A percentile compares a stretch with the other conserved stretches of the same genome.
phyloP scores from a whole-genome alignment of 2,113 vertebrate genomes.

The Muntiacus muntjak region DNA sequence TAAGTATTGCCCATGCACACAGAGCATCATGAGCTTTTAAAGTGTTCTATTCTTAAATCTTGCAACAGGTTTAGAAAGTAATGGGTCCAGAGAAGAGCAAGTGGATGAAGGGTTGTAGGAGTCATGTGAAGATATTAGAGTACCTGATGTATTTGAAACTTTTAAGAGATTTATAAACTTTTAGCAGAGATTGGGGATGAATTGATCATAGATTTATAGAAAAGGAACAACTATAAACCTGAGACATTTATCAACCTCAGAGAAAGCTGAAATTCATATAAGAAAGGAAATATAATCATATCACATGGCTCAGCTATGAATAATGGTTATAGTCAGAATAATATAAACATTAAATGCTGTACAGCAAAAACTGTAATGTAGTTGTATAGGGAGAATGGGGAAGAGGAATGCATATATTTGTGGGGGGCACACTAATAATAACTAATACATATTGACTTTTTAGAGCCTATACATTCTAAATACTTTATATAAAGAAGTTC shows the following conservation, averaged over 20 bases:
- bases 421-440: neutral
- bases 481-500: neutral
- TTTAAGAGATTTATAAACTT: neutral
- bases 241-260: neutral
- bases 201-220: neutral
- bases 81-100: neutral
- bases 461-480: neutral
- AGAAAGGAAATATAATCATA: neutral
- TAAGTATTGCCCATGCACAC: neutral
- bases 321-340: neutral
- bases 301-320: neutral
- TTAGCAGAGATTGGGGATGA: neutral
- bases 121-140: neutral
- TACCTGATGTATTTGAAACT: neutral
- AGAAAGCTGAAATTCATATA: neutral
- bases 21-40: neutral
- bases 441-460: neutral
- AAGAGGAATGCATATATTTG: neutral
- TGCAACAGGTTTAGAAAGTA: neutral
- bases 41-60: neutral
- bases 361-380: neutral
- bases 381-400: neutral
- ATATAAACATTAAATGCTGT: neutral
- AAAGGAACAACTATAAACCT: neutral
- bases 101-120: neutral